Conservation (phyloP, 2,797 vertebrate genomes). For the Moxostoma hubbsi region DNA sequence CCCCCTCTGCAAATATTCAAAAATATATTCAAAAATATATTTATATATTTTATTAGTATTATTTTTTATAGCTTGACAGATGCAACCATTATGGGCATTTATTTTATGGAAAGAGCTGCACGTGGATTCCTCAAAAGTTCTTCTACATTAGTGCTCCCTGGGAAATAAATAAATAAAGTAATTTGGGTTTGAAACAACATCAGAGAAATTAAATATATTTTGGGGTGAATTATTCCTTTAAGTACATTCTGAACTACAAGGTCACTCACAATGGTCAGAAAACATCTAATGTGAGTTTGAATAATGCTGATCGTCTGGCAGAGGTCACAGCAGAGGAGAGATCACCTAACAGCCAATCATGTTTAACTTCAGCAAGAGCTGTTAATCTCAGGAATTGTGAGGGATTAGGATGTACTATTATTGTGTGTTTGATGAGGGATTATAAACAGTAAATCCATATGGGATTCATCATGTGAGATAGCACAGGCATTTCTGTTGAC, state of each 20-base stretch:
- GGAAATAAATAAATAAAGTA: not conserved
- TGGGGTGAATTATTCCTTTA: not conserved
- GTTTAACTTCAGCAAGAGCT: constrained; percentile 60
- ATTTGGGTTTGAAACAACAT: not conserved
- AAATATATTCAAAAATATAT: too few species aligned
- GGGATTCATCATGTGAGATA: constrained; percentile 84
- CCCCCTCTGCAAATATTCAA: too few species aligned
- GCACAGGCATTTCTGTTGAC: constrained; percentile 66
- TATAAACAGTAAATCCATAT: constrained; percentile 84
- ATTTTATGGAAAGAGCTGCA: too few species aligned
- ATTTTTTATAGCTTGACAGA: too few species aligned
- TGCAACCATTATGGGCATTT: too few species aligned
- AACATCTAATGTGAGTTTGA: constrained; percentile 56
- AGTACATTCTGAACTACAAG: not conserved
- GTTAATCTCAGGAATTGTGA: constrained; percentile 78
- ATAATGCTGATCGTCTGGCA: constrained; percentile 68
- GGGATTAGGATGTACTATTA: constrained; percentile 81
- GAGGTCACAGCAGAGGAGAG: constrained; percentile 79
- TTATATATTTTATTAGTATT: too few species aligned
- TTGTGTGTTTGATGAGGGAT: constrained; percentile 86
- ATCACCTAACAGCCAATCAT: constrained; percentile 65
- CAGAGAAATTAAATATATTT: not conserved
- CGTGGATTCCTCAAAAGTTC: too few species aligned
- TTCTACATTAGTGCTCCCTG: too few species aligned
- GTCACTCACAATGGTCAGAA: not conserved